Base-by-base conservation (phyloP, 2,888 invertebrate genomes). In the Drosophila conformis region DNA sequence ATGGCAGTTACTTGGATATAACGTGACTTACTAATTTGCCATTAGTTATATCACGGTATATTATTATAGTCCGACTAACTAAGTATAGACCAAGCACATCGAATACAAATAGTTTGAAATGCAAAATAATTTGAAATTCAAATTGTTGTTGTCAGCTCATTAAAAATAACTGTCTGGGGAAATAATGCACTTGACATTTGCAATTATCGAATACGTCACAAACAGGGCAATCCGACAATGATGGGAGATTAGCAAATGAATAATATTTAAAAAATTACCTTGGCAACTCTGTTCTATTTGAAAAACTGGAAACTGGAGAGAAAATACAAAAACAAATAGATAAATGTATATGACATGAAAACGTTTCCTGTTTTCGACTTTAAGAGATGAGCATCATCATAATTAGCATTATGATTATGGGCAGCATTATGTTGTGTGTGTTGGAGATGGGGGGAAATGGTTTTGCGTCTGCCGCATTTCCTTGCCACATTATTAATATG, bases 401-500 rank as follows among this genome's bases (percentile, higher is more conserved):
- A 25, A 73, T 58, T 25, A 57, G 40, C 61, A 73, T 65, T 40
- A 49, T 25, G 49, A 64, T 64, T 53, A 69, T 56, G 36, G 62
- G 54, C 31, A 60, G n/a, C 31, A 35, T 69, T 54, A 36, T 15
- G 57, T 40, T 29, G 15, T 13, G 33, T 35, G 49, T 48, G 31
- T 0, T 31, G 66, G 40, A 63, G 38, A 8, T 7, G 8, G 31
- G 8, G 29, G n/a, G 11, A 0, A 13, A 21, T 31, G n/a, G 52
- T 56, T 57, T 57, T 42, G 57, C 69, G 75, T 80, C 83, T 69
- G 71, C 51, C 53, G 42, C 67, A 71, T 80, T 74, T 74, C 54
- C 68, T 68, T 75, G 72, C 40, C 80, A 75, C 75, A 62, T 75
- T 77, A 77, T 80, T 77, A 86, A 70, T 80, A 72, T 76, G 71